Percentiles rank a stretch among this genome's conserved stretches.
These are phyloP conservation scores for Pterocles orientalis DNA, from an alignment of 2,113 vertebrate species.

Conservation along the genomic window DNA sequence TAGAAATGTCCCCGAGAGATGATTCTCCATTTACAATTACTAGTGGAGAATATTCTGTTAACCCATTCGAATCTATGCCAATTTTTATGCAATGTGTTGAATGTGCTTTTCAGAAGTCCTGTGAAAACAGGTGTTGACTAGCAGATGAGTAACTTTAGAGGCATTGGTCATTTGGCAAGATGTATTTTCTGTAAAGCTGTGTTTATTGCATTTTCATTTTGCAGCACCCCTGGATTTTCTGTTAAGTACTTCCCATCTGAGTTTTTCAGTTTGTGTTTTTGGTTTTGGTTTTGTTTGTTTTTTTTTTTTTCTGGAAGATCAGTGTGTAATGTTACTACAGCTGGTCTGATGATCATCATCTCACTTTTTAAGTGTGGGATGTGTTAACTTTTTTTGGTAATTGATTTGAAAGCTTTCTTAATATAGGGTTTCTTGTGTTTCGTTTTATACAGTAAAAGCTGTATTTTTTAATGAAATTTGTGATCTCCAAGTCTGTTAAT, in stretches of 20 bases:
- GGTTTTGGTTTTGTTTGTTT: too few species aligned
- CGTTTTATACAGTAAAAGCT: background rate
- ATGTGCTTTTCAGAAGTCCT: background rate
- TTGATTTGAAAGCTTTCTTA: background rate
- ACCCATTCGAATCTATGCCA: background rate
- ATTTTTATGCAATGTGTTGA: background rate
- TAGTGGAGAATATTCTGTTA: background rate
- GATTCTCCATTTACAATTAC: background rate
- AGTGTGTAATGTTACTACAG: background rate
- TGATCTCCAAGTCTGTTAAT: background rate
- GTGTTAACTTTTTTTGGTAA: background rate
- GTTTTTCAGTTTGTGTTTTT: background rate
- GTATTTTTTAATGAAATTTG: background rate
- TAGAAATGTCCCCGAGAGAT: constrained; percentile 9
- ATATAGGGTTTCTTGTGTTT: background rate
- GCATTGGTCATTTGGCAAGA: background rate
- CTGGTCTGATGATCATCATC: background rate
- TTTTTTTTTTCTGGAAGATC: rapidly evolving
- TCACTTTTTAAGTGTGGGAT: background rate
- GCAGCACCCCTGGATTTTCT: background rate
- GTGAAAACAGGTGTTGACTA: background rate
- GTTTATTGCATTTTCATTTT: background rate
- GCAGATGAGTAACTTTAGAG: background rate
- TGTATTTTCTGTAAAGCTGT: background rate
- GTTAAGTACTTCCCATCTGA: background rate